Evolutionary conservation across 2,797 vertebrate species (phyloP).

Genomic region (Orestias chungarensis): DNA sequence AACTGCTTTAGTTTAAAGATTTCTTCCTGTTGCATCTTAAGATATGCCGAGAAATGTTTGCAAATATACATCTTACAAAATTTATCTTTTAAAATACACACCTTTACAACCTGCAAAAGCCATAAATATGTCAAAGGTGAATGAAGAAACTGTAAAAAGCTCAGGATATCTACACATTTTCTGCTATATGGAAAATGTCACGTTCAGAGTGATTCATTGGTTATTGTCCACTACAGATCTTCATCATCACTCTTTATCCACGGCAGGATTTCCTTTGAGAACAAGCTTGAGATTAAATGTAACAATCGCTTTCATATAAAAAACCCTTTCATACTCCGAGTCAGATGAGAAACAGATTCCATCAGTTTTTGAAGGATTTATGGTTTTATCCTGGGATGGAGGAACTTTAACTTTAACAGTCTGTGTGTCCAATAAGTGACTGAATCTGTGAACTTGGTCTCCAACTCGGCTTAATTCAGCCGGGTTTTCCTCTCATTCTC

Average conservation of each 20-base stretch:
- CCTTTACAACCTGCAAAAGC: neutral
- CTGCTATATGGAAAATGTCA: no score
- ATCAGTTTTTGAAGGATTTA: neutral
- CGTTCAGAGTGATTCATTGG: no score
- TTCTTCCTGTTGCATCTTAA: no score
- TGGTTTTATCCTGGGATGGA: neutral
- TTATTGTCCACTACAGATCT: no score
- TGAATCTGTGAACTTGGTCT: slow-evolving; percentile 20
- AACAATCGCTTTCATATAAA: no score
- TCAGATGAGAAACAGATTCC: no score
- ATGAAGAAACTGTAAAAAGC: neutral
- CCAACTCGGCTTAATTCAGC: slow-evolving; percentile 19
- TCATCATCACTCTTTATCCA: no score
- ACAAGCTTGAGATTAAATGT: no score
- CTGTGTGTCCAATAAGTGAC: neutral
- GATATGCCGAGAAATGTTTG: neutral
- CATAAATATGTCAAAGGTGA: neutral
- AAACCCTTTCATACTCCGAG: neutral
- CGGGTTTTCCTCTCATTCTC: neutral
- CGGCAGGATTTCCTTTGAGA: no score
- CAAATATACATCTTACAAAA: neutral
- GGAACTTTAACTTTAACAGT: no score
- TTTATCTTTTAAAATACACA: neutral
- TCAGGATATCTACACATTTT: neutral
- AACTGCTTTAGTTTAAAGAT: neutral